Evolutionary conservation across 2,888 invertebrate genomes (phyloP).

Genomic region (Limnephilus marmoratus): DNA sequence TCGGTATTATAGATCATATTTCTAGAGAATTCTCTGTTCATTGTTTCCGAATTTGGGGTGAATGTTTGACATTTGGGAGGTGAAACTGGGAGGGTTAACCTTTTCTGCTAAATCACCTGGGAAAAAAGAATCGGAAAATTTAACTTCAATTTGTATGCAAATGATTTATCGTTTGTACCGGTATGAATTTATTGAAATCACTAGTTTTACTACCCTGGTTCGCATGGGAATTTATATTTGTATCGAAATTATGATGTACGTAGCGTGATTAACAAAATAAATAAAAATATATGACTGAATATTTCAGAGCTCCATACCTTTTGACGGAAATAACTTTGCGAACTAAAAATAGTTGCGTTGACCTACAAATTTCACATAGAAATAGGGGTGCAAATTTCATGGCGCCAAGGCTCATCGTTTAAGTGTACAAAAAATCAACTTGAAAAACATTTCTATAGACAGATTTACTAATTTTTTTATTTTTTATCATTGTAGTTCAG

Average conservation of each 20-base stretch:
- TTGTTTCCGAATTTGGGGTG: neutral
- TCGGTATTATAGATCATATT: neutral
- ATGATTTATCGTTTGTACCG: neutral
- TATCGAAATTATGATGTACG: neutral
- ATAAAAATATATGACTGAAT: neutral
- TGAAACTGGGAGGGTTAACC: neutral
- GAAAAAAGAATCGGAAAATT: neutral
- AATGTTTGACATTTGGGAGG: neutral
- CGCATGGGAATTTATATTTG: neutral
- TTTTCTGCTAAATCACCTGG: neutral
- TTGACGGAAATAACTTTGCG: neutral
- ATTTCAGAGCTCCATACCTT: neutral
- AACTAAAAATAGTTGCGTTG: too few species aligned
- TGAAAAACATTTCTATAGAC: too few species aligned
- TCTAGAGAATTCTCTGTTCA: neutral
- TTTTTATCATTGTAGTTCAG: too few species aligned
- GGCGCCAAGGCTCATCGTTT: too few species aligned
- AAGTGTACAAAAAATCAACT: too few species aligned
- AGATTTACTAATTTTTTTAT: too few species aligned
- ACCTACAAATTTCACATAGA: too few species aligned
- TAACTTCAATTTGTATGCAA: neutral
- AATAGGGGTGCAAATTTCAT: too few species aligned
- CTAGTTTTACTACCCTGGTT: neutral
- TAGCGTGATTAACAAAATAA: neutral
- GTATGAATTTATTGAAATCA: neutral